Percentiles rank a stretch among this genome's conserved stretches.
Evolutionary conservation across 2,797 vertebrate genomes (phyloP).

Genomic region (Sciurus carolinensis): DNA sequence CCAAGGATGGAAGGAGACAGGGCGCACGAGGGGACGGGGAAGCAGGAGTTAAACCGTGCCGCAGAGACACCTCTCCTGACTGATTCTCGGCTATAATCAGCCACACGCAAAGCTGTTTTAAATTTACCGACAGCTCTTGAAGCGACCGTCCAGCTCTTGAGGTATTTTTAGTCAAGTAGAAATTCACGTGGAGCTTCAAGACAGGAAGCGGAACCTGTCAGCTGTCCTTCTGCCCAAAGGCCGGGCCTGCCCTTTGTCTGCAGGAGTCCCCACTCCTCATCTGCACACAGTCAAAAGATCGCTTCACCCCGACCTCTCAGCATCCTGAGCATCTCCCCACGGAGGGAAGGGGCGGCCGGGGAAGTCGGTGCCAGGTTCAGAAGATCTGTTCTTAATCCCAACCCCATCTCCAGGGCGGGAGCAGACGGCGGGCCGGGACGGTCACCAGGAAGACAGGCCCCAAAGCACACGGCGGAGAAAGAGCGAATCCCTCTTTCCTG

Average conservation of each 20-base stretch:
- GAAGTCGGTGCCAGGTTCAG: background rate
- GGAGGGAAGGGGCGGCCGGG: conserved; percentile 24
- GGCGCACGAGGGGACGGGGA: conserved; percentile 37
- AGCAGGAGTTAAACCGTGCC: conserved; percentile 78
- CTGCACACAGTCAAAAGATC: conserved; percentile 89
- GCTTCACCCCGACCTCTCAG: conserved; percentile 74
- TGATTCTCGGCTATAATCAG: conserved; percentile 85
- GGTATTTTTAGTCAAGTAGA: conserved; percentile 88
- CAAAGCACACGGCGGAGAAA: background rate
- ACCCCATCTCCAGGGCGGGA: conserved; percentile 12
- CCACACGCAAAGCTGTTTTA: conserved; percentile 87
- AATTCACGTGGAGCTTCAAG: conserved; percentile 86
- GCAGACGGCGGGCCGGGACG: background rate
- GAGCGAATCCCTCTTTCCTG: background rate
- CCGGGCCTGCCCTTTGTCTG: conserved; percentile 84
- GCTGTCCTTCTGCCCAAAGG: conserved; percentile 85
- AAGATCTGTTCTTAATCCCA: conserved; percentile 40
- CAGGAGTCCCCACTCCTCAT: conserved; percentile 78
- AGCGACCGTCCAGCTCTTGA: conserved; percentile 87
- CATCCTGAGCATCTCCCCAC: conserved; percentile 66
- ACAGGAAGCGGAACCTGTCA: conserved; percentile 87
- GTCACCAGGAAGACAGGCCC: background rate
- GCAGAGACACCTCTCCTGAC: conserved; percentile 80
- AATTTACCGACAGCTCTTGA: conserved; percentile 88
- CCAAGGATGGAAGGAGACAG: conserved; percentile 58